Base-by-base conservation (phyloP, 2,797 vertebrate species). In the Glyptemys insculpta region DNA sequence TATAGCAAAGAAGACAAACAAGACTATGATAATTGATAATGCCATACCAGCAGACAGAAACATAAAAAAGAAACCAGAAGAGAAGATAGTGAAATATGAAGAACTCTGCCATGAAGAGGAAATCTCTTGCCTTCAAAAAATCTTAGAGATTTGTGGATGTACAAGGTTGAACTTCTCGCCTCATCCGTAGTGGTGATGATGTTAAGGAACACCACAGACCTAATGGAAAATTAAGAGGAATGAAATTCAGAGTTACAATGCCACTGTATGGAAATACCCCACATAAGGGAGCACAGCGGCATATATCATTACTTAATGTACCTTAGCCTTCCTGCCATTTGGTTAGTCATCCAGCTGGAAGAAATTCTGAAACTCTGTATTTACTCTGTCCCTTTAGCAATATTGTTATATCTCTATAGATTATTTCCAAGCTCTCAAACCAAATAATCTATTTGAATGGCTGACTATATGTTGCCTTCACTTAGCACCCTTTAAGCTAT, bases 141-240 rank as follows among this genome's bases (percentile, higher is more conserved):
- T 50, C 4, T 3, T 81, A 23, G 9, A 59, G 11, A 68, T 86
- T 49, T 86, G 1, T 85, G 14, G 0, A 1, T 68, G 89, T 78
- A 5, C 4, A 34, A 29, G 11, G 5, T 8, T 68, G 8, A 92
- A 89, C 78, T 79, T 81, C 74, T 1, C 2, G 86, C 83, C 91
- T 83, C 25, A 84, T 92, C 12, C 4, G 29, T 31, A 8, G 9
- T 6, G 1, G 74, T n/a, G 10, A 74, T 21, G 6, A 53, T 0
- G 0, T 53, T 57, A 54, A 79, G 92, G 25, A 0, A 0, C 79
- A 89, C 85, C 41, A 76, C 5, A 25, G 37, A 76, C 7, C 23
- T 49, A 47, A 47, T 29, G 65, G 8, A 84, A 92, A 95, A 81
- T 0, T 0, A 88, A 56, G 14, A 31, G 7, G 19, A 79, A 84